Conservation (phyloP, 2,113 vertebrate species). For the Catharus minimus region DNA sequence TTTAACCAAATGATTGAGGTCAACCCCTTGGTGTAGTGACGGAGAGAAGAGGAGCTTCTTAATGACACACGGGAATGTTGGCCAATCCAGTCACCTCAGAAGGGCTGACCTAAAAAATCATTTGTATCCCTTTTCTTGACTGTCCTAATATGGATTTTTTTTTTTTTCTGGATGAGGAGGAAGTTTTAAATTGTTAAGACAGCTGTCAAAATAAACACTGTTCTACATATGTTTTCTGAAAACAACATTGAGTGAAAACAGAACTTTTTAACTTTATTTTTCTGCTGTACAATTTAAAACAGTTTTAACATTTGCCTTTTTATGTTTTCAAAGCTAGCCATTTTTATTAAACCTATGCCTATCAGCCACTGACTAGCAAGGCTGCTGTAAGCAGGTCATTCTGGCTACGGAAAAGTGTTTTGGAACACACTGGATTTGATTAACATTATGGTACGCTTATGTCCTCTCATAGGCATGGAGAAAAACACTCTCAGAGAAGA, state of each 20-base stretch:
- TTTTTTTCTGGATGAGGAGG: conserved; percentile 73
- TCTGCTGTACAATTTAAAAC: conserved; percentile 87
- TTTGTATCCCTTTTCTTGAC: conserved; percentile 79
- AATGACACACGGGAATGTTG: conserved; percentile 69
- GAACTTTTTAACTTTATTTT: conserved; percentile 88
- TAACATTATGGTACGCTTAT: conserved; percentile 75
- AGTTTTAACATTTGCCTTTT: conserved; percentile 87
- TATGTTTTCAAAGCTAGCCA: conserved; percentile 85
- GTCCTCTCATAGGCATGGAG: conserved; percentile 68
- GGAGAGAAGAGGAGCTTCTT: conserved; percentile 76
- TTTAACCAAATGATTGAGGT: conserved; percentile 84
- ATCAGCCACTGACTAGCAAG: conserved; percentile 69
- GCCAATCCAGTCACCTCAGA: conserved; percentile 74
- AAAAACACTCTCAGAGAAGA: conserved; percentile 68
- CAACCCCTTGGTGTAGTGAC: conserved; percentile 77
- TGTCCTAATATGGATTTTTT: conserved; percentile 71
- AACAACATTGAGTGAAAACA: conserved; percentile 80
- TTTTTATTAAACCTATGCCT: conserved; percentile 84
- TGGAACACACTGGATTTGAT: conserved; percentile 83
- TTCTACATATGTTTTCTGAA: conserved; percentile 82
- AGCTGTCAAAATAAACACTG: conserved; percentile 80
- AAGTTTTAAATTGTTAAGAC: conserved; percentile 84
- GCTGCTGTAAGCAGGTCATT: conserved; percentile 70
- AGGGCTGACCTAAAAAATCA: conserved; percentile 78
- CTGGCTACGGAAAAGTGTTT: conserved; percentile 78